phyloP scores from a whole-genome alignment of 2,797 vertebrate genomes.

The Acrossocheilus fasciatus region DNA sequence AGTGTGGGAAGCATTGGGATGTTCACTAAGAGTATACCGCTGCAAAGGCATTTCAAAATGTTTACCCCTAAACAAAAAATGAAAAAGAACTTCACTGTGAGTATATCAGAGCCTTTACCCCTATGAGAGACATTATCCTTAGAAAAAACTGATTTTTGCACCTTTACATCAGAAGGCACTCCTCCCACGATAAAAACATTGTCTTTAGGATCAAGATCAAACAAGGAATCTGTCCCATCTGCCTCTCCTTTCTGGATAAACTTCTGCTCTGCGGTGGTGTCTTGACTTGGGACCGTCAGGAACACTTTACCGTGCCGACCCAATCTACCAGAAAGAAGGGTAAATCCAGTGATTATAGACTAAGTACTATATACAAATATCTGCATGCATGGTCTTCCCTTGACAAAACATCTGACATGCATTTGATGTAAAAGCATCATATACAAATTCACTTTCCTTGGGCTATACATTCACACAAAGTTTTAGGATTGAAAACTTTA shows the following conservation, averaged over 20 bases:
- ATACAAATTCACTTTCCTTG: not conserved
- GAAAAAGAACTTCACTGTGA: not conserved
- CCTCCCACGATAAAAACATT: slow-evolving; percentile 92
- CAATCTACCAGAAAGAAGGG: slow-evolving; percentile 75
- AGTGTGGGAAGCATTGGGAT: not conserved
- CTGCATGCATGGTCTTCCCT: not conserved
- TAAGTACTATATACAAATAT: not conserved
- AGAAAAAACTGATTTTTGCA: slow-evolving; percentile 58
- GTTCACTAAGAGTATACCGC: too few relatives aligned
- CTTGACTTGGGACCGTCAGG: slow-evolving; percentile 92
- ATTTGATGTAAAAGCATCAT: not conserved
- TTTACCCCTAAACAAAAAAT: not conserved
- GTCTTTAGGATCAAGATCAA: slow-evolving; percentile 88
- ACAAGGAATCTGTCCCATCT: slow-evolving; percentile 84
- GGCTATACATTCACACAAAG: not conserved
- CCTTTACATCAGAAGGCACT: slow-evolving; percentile 86
- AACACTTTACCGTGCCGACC: slow-evolving; percentile 94
- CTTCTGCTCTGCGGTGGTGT: slow-evolving; percentile 91
- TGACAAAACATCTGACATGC: not conserved
- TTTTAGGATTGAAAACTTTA: not conserved
- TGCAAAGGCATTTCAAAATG: not conserved
- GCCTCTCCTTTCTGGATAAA: slow-evolving; percentile 95
- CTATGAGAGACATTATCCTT: not conserved
- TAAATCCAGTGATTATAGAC: not conserved
- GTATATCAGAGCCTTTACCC: not conserved